Evolutionary conservation across 2,888 invertebrate species (phyloP), one percentile per base, ranked within the genome.

Genomic region (Lithophane leautieri): DNA sequence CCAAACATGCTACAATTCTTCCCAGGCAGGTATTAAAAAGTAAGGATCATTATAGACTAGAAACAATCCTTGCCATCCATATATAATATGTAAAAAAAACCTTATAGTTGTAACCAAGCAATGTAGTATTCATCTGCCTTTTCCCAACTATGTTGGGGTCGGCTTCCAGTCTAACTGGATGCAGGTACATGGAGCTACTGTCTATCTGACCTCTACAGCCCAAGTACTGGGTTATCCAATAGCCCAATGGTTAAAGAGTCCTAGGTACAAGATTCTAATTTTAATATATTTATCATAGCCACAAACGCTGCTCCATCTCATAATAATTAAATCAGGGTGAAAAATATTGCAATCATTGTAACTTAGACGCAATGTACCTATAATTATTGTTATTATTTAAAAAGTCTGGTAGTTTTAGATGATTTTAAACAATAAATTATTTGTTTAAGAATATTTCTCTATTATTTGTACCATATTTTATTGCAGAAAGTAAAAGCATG

Each of bases 341-440:
- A 67, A 50, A 50, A 68, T 68, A 52, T 62, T 72, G 70, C 66
- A 81, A 76, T 81, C 8, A 65, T 44, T 86, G 54, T 71, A 60
- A 66, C n/a, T 47, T 66, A 76, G 58, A 61, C 16, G 63, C 60
- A 65, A 66, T 74, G 61, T 60, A 62, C 63, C 34, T 65, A 67
- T 54, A 75, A 79, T 70, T 70, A 71, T 83, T 82, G 86, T 89
- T 87, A 79, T 81, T 83, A 79, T 86, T 79, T 85, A 89, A 73
- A 83, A 82, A 86, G 83, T 88, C 86, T 82, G 78, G 61, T 90
- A 89, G 87, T 68, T 70, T 19, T 89, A 90, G 86, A 70, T 78
- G 79, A 83, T 83, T 75, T 69, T 82, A 86, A 70, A 73, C 47
- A 88, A 85, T 88, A 87, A 81, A 87, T 86, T 79, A 81, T 86